Percentiles rank a stretch among this genome's conserved stretches.
Evolutionary conservation across 2,113 vertebrate genomes (phyloP).

Genomic region (Trichomycterus rosablanca): DNA sequence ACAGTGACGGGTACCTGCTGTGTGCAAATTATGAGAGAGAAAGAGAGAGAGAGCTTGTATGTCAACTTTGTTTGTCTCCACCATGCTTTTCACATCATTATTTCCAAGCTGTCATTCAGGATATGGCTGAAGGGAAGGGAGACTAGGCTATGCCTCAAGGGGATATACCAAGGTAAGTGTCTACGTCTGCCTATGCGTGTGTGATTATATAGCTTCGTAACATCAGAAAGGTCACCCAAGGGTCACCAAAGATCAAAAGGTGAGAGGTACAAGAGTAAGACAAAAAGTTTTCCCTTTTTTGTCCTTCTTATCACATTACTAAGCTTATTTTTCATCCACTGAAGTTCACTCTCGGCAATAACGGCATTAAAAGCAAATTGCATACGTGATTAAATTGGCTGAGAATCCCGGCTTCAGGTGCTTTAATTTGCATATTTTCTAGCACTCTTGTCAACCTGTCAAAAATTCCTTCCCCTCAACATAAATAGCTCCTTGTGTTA

Average conservation of each 20-base stretch:
- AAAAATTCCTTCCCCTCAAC: conserved; percentile 10
- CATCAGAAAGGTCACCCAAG: conserved; percentile 28
- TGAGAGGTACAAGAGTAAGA: conserved; percentile 13
- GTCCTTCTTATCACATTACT: not conserved
- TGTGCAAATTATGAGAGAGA: conserved; percentile 37
- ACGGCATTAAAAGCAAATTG: conserved; percentile 31
- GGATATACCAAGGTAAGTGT: conserved; percentile 27
- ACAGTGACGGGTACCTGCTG: conserved; percentile 40
- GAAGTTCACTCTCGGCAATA: conserved; percentile 21
- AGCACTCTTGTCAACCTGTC: conserved; percentile 38
- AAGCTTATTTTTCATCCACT: conserved; percentile 9
- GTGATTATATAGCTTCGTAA: conserved; percentile 18
- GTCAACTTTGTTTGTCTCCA: conserved; percentile 40
- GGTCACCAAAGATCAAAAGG: conserved; percentile 25
- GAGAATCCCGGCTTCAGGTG: conserved; percentile 32
- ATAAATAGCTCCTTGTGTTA: conserved; percentile 33
- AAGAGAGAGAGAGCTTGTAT: conserved; percentile 17
- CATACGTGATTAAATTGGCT: conserved; percentile 35
- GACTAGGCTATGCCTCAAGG: conserved; percentile 40
- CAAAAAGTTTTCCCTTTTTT: conserved; percentile 6
- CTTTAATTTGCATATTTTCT: conserved; percentile 34
- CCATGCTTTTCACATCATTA: conserved; percentile 44
- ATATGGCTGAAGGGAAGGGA: conserved; percentile 43
- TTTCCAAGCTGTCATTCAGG: conserved; percentile 47
- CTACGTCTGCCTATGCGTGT: not conserved